Base-by-base conservation (phyloP, 2,888 invertebrate genomes). In the Pristionchus arcanus region DNA sequence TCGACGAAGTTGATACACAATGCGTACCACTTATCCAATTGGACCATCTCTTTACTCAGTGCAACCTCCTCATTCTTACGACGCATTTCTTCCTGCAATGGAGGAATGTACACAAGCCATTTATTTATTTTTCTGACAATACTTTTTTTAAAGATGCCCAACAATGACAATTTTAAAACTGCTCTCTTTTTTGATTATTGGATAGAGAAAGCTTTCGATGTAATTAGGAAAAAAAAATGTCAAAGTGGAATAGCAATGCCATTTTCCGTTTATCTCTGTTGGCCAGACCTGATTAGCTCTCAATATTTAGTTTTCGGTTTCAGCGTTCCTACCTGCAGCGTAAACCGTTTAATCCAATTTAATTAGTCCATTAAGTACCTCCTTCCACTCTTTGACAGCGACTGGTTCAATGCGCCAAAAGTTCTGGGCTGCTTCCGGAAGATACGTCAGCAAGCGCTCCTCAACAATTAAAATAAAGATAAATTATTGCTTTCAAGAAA, bases 401-500 rank as follows among this genome's bases (percentile, higher is more conserved):
- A 68, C 87, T 16, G 87, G 87, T 49, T 68, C 66, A 7, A 53
- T 5, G 28, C 31, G n/a, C 68, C 88, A 92, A 87, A 90, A 92
- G 31, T 89, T 89, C 19, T 81, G 74, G 59, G 92, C 37, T 19
- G 90, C 89, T 37, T 90, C 86, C 19, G 92, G 92, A 42, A 92
- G 89, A 19, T 91, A 66, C 63, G 66, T 21, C 31, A 42, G 19
- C 37, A 92, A 55, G 13, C 92, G 90, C 13, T n/a, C 49, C 84
- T 84, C 34, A 2, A n/a, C 5, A 74, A 34, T 81, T 34, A 19
- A 37, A 25, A 74, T 21, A 16, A 37, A 5, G 3, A 74, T 15
- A 28, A 49, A 16, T 28, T 25, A 28, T 28, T 28, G 13, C 28
- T 21, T 13, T 77, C 42, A 21, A 37, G 5, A 21, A 16, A 25